These are phyloP conservation scores for Rhinoraja longicauda DNA, from an alignment of 2,797 vertebrate species.

Conservation along the genomic window DNA sequence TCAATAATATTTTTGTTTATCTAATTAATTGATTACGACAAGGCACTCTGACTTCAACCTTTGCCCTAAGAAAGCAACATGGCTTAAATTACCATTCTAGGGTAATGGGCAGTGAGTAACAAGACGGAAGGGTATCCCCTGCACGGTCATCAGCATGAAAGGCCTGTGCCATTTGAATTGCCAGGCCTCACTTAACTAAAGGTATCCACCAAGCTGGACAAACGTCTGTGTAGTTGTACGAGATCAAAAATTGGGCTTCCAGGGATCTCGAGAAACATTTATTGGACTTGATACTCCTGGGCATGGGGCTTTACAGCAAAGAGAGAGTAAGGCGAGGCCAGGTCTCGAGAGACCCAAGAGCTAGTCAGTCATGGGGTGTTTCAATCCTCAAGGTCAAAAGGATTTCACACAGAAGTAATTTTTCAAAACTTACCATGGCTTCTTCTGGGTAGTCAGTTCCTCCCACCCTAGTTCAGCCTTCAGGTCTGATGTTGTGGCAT, in stretches of 20 bases:
- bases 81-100: not conserved
- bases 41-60: not conserved
- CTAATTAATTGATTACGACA: not conserved
- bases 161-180: not conserved
- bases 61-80: not conserved
- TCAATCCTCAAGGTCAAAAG: not conserved
- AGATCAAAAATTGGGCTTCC: not conserved
- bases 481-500: not conserved
- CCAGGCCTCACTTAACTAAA: not conserved
- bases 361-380: not conserved
- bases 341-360: not conserved
- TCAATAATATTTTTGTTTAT: too few species aligned
- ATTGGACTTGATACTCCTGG: not conserved
- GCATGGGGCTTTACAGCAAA: not conserved
- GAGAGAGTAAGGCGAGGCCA: not conserved
- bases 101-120: too few species aligned
- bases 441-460: not conserved
- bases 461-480: not conserved
- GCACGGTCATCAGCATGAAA: not conserved
- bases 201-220: not conserved
- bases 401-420: not conserved
- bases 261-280: not conserved
- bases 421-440: not conserved
- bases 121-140: not conserved
- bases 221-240: not conserved